A percentile compares a stretch with the other conserved stretches of the same genome.
Conservation (phyloP, 1,140 invertebrate species). For the Ruditapes philippinarum region DNA sequence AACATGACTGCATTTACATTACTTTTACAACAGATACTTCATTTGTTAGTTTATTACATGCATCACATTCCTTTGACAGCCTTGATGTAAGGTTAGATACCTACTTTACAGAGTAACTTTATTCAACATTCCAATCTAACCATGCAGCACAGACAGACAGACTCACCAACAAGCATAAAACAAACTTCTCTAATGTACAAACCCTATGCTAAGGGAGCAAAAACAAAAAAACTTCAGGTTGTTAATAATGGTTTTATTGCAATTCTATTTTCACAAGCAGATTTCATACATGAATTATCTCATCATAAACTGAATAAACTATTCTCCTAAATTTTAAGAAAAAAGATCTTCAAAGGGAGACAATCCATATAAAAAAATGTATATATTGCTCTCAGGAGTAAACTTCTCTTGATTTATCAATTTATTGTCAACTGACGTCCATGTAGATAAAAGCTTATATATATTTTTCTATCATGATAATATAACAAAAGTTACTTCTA, state of each 20-base stretch:
- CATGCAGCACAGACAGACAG: too few relatives aligned
- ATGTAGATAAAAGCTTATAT: too few relatives aligned
- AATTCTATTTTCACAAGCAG: not conserved
- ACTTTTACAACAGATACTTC: too few relatives aligned
- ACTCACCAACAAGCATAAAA: not conserved
- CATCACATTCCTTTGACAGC: too few relatives aligned
- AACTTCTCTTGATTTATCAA: not conserved
- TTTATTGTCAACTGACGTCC: too few relatives aligned
- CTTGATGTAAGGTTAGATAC: too few relatives aligned
- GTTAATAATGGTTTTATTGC: slow-evolving; percentile 32
- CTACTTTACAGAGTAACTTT: not conserved
- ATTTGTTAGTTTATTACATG: too few relatives aligned
- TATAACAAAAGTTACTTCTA: too few relatives aligned
- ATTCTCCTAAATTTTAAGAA: not conserved
- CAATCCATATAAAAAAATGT: slow-evolving; percentile 18
- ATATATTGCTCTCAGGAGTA: not conserved
- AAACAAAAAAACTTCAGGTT: not conserved
- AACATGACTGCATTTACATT: too few relatives aligned
- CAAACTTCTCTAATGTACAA: not conserved
- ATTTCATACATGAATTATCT: not conserved
- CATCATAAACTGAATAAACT: not conserved
- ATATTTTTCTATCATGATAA: too few relatives aligned
- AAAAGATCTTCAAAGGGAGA: slow-evolving; percentile 19
- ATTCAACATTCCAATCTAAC: not conserved
- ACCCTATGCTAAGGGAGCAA: not conserved